phyloP scores from a whole-genome alignment of 2,888 invertebrate species.

The Meliscaeva auricollis region DNA sequence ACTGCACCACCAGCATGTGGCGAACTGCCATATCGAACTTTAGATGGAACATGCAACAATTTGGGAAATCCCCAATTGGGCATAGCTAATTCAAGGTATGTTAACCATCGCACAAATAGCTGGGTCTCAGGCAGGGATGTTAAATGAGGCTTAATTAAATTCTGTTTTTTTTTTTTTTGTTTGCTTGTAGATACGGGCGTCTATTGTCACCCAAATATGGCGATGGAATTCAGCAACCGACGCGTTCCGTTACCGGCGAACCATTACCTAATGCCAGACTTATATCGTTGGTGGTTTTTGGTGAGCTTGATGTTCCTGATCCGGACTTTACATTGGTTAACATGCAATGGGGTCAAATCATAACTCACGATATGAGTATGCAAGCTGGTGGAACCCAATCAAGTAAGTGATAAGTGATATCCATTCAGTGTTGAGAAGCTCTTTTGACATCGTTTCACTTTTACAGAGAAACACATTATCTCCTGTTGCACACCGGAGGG shows the following conservation, averaged over 20 bases:
- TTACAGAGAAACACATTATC: slow-evolving; percentile 86
- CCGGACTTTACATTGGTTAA: slow-evolving; percentile 90
- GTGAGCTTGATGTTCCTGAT: slow-evolving; percentile 89
- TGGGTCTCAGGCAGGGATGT: too few relatives aligned
- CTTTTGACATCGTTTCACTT: neutral
- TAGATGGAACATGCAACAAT: slow-evolving; percentile 98
- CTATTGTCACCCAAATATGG: slow-evolving; percentile 84
- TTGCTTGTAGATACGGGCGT: slow-evolving; percentile 82
- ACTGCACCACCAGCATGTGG: slow-evolving; percentile 80
- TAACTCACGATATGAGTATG: slow-evolving; percentile 86
- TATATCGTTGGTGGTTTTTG: slow-evolving; percentile 89
- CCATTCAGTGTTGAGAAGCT: too few relatives aligned
- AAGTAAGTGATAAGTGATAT: slow-evolving; percentile 85
- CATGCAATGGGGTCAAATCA: slow-evolving; percentile 87
- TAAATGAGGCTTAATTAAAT: slow-evolving; percentile 34
- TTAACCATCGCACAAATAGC: neutral
- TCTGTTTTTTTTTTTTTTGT: neutral
- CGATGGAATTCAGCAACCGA: slow-evolving; percentile 86
- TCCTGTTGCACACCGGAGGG: slow-evolving; percentile 87
- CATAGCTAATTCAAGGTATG: slow-evolving; percentile 87
- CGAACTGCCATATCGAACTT: slow-evolving; percentile 87
- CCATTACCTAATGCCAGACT: slow-evolving; percentile 89
- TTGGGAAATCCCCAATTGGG: slow-evolving; percentile 92
- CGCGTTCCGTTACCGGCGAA: slow-evolving; percentile 87
- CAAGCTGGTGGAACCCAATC: slow-evolving; percentile 87